A percentile compares a stretch with the other conserved stretches of the same genome.
Evolutionary conservation across 2,113 vertebrate genomes (phyloP).

Genomic region (Pitta sordida): DNA sequence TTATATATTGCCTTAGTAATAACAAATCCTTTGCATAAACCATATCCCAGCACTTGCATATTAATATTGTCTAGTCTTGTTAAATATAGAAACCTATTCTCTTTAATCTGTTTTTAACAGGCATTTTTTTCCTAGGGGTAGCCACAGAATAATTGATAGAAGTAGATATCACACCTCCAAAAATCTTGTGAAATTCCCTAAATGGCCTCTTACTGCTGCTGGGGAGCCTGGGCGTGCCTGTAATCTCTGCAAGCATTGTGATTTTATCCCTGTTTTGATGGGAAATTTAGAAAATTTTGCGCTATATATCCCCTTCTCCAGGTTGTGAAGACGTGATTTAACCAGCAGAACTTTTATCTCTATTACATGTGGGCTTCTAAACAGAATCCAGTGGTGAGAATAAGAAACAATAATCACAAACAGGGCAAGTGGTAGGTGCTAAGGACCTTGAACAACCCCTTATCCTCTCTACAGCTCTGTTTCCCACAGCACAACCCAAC

Average conservation of each 20-base stretch:
- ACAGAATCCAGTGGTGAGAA: neutral
- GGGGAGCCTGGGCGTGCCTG: neutral
- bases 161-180: neutral
- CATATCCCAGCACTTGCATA: neutral
- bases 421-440: neutral
- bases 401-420: neutral
- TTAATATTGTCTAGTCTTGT: slow-evolving; percentile 12
- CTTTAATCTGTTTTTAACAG: neutral
- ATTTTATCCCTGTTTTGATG: neutral
- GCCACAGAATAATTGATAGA: neutral
- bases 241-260: no score
- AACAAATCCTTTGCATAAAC: neutral
- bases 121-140: neutral
- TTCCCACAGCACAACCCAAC: neutral
- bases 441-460: neutral
- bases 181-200: neutral
- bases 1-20: neutral
- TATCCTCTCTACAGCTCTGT: neutral
- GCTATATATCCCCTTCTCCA: neutral
- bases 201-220: neutral
- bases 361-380: neutral
- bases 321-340: neutral
- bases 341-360: neutral
- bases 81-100: slow-evolving; percentile 14
- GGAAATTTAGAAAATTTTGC: neutral